Evolutionary conservation across 2,888 invertebrate genomes (phyloP).

Genomic region (Eugnorisma glareosa): DNA sequence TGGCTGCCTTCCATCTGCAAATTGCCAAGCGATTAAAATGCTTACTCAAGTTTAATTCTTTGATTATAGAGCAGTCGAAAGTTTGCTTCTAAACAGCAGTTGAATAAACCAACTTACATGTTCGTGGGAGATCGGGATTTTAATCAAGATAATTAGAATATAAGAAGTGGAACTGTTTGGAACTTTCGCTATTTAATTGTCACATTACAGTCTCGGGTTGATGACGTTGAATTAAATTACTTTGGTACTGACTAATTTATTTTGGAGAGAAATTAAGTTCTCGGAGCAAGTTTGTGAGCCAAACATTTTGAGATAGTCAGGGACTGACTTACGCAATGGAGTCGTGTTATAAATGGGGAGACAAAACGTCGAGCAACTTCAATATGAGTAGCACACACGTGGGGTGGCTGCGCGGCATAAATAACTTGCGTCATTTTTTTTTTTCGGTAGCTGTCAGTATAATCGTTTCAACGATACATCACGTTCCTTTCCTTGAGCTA

Average conservation of each 20-base stretch:
- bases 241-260: slow-evolving; percentile 42
- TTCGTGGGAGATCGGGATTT: slow-evolving; percentile 59
- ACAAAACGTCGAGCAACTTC: slow-evolving; percentile 40
- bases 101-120: slow-evolving; percentile 64
- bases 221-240: slow-evolving; percentile 57
- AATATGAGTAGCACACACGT: slow-evolving; percentile 37
- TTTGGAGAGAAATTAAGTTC: slow-evolving; percentile 32
- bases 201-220: slow-evolving; percentile 43
- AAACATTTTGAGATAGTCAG: slow-evolving; percentile 32
- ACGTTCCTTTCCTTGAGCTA: slow-evolving; percentile 3
- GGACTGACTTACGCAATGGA: slow-evolving; percentile 26
- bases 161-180: slow-evolving; percentile 68
- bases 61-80: slow-evolving; percentile 66
- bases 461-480: slow-evolving; percentile 13
- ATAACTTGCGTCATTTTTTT: slow-evolving; percentile 39
- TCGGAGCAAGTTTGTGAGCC: slow-evolving; percentile 9
- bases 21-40: slow-evolving; percentile 68
- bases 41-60: slow-evolving; percentile 69
- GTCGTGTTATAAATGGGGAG: background rate
- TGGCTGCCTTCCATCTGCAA: slow-evolving; percentile 67
- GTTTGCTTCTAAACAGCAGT: slow-evolving; percentile 63
- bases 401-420: slow-evolving; percentile 18
- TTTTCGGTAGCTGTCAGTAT: slow-evolving; percentile 15
- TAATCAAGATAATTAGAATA: slow-evolving; percentile 69
- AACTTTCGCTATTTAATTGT: slow-evolving; percentile 57